Evolutionary conservation across 2,797 vertebrate species (phyloP).

Genomic region (Sciurus carolinensis): DNA sequence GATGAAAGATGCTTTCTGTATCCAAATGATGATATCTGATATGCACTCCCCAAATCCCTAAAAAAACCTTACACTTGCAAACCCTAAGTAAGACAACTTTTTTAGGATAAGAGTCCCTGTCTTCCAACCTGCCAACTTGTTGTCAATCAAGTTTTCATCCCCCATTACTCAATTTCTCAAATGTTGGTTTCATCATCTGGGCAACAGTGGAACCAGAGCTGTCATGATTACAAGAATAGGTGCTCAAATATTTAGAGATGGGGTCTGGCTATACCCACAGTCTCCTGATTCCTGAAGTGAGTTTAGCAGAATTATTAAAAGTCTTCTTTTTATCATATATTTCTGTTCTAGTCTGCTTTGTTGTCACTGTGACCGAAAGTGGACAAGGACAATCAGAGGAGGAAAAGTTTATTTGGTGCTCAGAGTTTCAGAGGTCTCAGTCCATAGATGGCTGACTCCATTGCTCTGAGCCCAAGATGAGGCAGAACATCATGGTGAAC

Average conservation of each 20-base stretch:
- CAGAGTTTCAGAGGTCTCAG: no score
- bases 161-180: background rate
- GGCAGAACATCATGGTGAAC: no score
- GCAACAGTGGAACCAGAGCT: background rate
- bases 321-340: background rate
- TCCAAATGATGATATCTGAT: background rate
- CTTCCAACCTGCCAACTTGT: background rate
- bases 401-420: no score
- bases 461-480: no score
- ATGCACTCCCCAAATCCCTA: background rate
- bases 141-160: background rate
- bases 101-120: background rate
- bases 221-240: background rate
- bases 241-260: background rate
- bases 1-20: no score
- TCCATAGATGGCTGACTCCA: no score
- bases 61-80: background rate
- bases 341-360: no score
- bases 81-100: background rate
- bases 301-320: conserved; percentile 59
- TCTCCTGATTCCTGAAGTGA: conserved; percentile 18
- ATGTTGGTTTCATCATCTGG: background rate
- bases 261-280: background rate
- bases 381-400: no score
- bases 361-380: no score